A percentile compares a stretch with the other conserved stretches of the same genome.
Evolutionary conservation across 2,797 vertebrate species (phyloP).

Genomic region (Rhinophrynus dorsalis): DNA sequence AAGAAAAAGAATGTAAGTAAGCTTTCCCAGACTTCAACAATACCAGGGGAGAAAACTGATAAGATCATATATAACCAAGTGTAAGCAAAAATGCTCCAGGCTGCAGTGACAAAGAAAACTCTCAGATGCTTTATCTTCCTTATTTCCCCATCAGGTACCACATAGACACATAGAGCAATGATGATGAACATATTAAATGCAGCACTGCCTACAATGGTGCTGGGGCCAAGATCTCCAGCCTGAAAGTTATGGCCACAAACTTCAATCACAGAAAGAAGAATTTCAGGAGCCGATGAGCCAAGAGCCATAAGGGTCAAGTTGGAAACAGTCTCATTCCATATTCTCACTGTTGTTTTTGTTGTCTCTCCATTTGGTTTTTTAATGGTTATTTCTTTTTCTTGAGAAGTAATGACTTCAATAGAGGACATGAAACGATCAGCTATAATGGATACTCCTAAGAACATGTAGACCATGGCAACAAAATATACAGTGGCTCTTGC

Average conservation of each 20-base stretch:
- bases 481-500: conserved; percentile 94
- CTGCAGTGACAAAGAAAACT: conserved; percentile 92
- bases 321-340: conserved; percentile 97
- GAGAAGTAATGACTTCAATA: conserved; percentile 96
- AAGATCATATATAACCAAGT: conserved; percentile 95
- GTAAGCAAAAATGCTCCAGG: conserved; percentile 97
- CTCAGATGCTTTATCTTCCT: conserved; percentile 91
- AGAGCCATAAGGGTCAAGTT: conserved; percentile 96
- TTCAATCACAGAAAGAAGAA: conserved; percentile 92
- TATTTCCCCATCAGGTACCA: conserved; percentile 89
- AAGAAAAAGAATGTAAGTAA: conserved; percentile 95
- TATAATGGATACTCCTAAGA: conserved; percentile 94
- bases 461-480: conserved; percentile 90
- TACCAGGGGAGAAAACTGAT: conserved; percentile 85
- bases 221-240: conserved; percentile 89
- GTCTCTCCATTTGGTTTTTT: conserved; percentile 91
- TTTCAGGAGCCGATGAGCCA: conserved; percentile 93
- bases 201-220: conserved; percentile 95
- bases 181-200: conserved; percentile 99
- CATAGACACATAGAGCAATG: conserved; percentile 90
- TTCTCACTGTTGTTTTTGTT: conserved; percentile 85
- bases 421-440: conserved; percentile 98
- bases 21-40: conserved; percentile 95
- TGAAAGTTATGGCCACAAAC: conserved; percentile 91
- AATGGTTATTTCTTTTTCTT: conserved; percentile 90